phyloP scores from a whole-genome alignment of 2,797 vertebrate species.

The Rhinoraja longicauda region DNA sequence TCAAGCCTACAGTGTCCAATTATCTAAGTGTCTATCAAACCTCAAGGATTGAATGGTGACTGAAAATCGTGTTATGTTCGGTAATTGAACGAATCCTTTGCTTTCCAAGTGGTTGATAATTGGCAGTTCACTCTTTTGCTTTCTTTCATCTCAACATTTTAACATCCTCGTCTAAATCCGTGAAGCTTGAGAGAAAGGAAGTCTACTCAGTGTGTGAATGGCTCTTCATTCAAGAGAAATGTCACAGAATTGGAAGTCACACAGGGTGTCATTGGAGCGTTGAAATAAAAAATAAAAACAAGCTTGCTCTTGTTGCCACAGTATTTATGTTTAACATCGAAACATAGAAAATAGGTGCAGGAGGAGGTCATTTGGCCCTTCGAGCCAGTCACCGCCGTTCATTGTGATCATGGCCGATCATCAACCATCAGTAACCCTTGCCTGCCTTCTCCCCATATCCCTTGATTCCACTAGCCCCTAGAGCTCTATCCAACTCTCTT shows the following conservation, averaged over 20 bases:
- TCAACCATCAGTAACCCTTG: too few relatives aligned
- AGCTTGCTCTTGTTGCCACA: too few relatives aligned
- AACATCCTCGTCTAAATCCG: background rate
- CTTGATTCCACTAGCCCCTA: too few relatives aligned
- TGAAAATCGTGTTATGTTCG: background rate
- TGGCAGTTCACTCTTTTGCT: background rate
- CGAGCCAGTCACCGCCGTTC: too few relatives aligned
- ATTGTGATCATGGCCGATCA: too few relatives aligned
- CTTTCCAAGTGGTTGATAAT: background rate
- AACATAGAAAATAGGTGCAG: too few relatives aligned
- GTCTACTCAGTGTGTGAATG: background rate
- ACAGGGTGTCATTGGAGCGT: too few relatives aligned
- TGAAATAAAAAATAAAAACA: too few relatives aligned
- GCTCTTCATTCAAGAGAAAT: background rate
- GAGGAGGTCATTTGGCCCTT: too few relatives aligned
- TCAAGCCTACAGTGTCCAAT: conserved; percentile 4
- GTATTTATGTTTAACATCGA: too few relatives aligned
- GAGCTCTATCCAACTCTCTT: too few relatives aligned
- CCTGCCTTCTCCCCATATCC: too few relatives aligned
- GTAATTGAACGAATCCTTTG: background rate
- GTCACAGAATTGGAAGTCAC: background rate
- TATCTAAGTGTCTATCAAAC: background rate
- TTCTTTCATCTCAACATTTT: background rate
- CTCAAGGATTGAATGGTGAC: background rate
- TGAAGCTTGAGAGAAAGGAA: background rate